Evolutionary conservation across 2,888 invertebrate genomes (phyloP).

Genomic region (Epinotia ramella): DNA sequence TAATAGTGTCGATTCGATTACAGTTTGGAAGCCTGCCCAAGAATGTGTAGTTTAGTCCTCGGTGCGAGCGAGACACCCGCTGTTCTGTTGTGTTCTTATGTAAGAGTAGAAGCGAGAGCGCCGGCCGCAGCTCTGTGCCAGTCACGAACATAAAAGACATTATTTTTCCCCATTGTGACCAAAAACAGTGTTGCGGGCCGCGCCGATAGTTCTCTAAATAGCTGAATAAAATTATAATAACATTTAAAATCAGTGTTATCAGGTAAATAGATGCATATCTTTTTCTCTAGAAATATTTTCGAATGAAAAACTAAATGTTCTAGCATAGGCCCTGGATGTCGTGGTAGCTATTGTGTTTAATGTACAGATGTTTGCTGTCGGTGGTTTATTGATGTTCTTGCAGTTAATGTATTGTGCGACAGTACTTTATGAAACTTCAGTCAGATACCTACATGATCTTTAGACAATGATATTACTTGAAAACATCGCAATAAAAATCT

Average conservation of each 20-base stretch:
- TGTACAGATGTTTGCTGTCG: slow-evolving; percentile 53
- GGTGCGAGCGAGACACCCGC: slow-evolving; percentile 54
- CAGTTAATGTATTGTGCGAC: slow-evolving; percentile 23
- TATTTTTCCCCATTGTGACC: slow-evolving; percentile 44
- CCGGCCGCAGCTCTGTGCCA: slow-evolving; percentile 51
- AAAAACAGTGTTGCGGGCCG: slow-evolving; percentile 74
- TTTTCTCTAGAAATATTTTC: slow-evolving; percentile 83
- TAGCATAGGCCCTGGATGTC: slow-evolving; percentile 80
- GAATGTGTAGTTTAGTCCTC: slow-evolving; percentile 59
- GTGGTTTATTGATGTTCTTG: slow-evolving; percentile 46
- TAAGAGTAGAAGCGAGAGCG: slow-evolving; percentile 72
- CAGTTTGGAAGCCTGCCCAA: slow-evolving; percentile 60
- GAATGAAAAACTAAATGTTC: slow-evolving; percentile 76
- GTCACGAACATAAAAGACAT: slow-evolving; percentile 40
- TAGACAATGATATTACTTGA: slow-evolving; percentile 39
- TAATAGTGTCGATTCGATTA: slow-evolving; percentile 59
- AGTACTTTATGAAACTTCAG: slow-evolving; percentile 15
- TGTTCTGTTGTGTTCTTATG: slow-evolving; percentile 60
- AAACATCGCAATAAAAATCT: slow-evolving; percentile 11
- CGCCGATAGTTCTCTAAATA: slow-evolving; percentile 69
- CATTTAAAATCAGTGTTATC: slow-evolving; percentile 72
- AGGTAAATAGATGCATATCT: slow-evolving; percentile 84
- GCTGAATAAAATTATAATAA: slow-evolving; percentile 63
- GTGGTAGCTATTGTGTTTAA: slow-evolving; percentile 73
- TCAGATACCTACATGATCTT: slow-evolving; percentile 20